These are phyloP conservation scores for Chaetorhynchus papuensis DNA, from an alignment of 2,113 vertebrate genomes.

Conservation along the genomic window DNA sequence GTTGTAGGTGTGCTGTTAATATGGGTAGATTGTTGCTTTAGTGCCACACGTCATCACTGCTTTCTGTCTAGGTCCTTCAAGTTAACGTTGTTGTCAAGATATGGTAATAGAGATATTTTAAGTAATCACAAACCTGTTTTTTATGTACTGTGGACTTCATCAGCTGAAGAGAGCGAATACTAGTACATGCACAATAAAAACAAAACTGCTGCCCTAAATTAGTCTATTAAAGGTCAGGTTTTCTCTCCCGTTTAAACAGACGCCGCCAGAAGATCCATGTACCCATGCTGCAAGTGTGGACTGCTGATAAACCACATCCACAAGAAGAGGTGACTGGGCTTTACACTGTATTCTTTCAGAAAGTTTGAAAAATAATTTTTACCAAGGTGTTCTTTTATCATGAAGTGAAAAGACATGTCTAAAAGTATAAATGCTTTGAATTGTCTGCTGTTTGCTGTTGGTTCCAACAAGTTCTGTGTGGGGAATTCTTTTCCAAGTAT, in stretches of 20 bases:
- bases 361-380: not conserved
- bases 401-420: not conserved
- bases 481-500: not conserved
- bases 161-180: not conserved
- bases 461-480: not conserved
- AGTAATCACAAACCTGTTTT: not conserved
- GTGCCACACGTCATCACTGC: not conserved
- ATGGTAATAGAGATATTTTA: not conserved
- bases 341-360: not conserved
- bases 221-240: not conserved
- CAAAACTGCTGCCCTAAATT: not conserved
- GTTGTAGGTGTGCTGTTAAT: not conserved
- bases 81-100: not conserved
- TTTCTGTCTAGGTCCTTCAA: not conserved
- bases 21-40: not conserved
- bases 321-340: conserved; percentile 88
- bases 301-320: conserved; percentile 93
- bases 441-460: not conserved
- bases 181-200: not conserved
- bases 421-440: not conserved
- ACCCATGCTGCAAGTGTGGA: conserved; percentile 94
- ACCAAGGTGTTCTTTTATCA: not conserved
- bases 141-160: not conserved
- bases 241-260: conserved; percentile 67
- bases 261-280: conserved; percentile 90